These are phyloP conservation scores for Imbricaverruca yamaguchii DNA, from an alignment of 2,888 invertebrate species.

Conservation along the genomic window DNA sequence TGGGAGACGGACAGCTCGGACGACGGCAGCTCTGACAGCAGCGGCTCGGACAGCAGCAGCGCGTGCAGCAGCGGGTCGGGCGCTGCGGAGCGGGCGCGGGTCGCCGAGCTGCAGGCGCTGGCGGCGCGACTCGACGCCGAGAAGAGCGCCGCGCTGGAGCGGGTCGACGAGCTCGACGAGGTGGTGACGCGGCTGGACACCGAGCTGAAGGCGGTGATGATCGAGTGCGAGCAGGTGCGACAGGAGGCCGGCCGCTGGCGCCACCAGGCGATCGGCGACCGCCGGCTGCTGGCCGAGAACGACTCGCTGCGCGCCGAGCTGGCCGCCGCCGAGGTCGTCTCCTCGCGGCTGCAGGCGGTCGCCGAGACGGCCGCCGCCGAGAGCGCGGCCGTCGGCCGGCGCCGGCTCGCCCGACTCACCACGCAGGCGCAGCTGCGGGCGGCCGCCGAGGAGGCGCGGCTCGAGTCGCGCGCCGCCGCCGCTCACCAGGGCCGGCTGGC, in stretches of 20 bases:
- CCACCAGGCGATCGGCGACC: too few relatives aligned
- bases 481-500: not conserved
- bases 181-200: not conserved
- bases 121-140: not conserved
- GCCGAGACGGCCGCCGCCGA: not conserved
- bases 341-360: too few relatives aligned
- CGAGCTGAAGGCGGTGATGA: not conserved
- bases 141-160: not conserved
- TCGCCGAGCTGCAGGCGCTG: not conserved
- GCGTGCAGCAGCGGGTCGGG: not conserved
- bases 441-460: not conserved
- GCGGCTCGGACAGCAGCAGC: not conserved
- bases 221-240: not conserved
- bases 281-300: too few relatives aligned
- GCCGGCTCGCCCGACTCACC: too few relatives aligned
- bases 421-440: not conserved
- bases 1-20: not conserved
- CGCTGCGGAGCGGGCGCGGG: not conserved
- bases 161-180: not conserved
- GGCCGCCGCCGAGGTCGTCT: not conserved
- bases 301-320: too few relatives aligned
- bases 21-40: not conserved
- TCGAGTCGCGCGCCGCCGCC: not conserved
- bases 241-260: not conserved
- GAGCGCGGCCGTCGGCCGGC: not conserved